Evolutionary conservation across 2,113 vertebrate genomes (phyloP), one percentile per base, ranked within the genome.

Genomic region (Cryptotis parvus): DNA sequence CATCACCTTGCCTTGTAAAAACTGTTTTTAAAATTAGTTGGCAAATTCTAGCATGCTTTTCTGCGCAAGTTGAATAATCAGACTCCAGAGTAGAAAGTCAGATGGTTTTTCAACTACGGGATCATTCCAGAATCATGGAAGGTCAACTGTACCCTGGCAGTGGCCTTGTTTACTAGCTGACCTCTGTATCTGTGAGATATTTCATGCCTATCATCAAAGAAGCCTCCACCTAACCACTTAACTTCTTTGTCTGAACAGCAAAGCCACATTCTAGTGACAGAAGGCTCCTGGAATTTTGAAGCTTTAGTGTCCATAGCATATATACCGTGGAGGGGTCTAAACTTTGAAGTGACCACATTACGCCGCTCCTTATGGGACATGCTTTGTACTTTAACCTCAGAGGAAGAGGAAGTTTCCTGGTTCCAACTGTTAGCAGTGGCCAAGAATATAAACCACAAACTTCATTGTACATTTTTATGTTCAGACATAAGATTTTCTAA

Each of bases 211-310:
- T 68, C 74, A 91, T 66, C 74, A 87, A 39, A 90, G 31, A 74
- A 73, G 45, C 39, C 35, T 76, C 84, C n/a, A 7, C 43, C 7
- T 15, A 45, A 37, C 29, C 58, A 18, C 29, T 49, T 55, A 61
- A 49, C n/a, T n/a, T n/a, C n/a, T n/a, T n/a, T 79, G 43, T 31
- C 39, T 92, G 37, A 63, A 43, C 75, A 39, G 8, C 9, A 82
- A 81, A 24, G 22, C 63, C 68, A 74, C 18, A 69, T 96, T 93
- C 41, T 78, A 75, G 58, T 83, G 87, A 72, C 93, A 78, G 15
- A 91, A 87, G 85, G n/a, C 43, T 93, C 20, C 83, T 77, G 33
- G 1, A 0, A 0, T 39, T 91, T 86, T 86, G 45, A 73, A 85
- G 43, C 10, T 63, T 76, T 91, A 24, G 43, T 77, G 95, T 84